A percentile compares a stretch with the other conserved stretches of the same genome.
phyloP scores from a whole-genome alignment of 2,113 vertebrate genomes.

The Pteropus alecto region DNA sequence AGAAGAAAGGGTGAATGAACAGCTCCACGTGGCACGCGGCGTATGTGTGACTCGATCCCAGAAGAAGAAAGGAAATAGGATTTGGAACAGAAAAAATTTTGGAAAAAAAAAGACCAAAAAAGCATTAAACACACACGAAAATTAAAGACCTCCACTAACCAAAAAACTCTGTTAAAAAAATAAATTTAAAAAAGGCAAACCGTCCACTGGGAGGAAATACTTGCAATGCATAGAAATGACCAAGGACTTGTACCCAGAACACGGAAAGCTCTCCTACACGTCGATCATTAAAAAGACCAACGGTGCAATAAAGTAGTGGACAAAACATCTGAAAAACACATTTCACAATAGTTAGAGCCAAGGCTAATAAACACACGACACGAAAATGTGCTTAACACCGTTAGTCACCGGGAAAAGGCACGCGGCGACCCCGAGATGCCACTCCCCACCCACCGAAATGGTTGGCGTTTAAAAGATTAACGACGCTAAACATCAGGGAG shows the following conservation, averaged over 20 bases:
- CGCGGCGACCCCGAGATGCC: accelerated
- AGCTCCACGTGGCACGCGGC: neutral
- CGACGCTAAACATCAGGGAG: accelerated
- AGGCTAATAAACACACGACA: accelerated
- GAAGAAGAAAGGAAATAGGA: neutral
- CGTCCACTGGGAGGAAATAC: neutral
- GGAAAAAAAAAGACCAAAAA: neutral
- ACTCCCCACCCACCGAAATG: accelerated
- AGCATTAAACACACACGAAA: neutral
- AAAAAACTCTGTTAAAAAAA: neutral
- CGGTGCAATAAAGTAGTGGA: neutral
- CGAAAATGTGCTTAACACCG: accelerated
- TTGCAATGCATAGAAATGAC: neutral
- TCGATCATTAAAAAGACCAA: neutral
- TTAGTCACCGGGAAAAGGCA: neutral
- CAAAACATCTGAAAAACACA: neutral
- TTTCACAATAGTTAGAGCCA: too few species aligned
- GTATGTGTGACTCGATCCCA: accelerated
- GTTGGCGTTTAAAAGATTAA: accelerated
- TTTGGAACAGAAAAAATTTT: neutral
- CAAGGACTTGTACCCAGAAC: neutral
- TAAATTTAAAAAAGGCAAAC: neutral
- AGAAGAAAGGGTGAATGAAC: neutral
- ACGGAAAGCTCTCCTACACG: neutral
- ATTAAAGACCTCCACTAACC: neutral